A percentile compares a stretch with the other conserved stretches of the same genome.
phyloP scores from a whole-genome alignment of 2,888 invertebrate genomes.

The Heliconius erato region DNA sequence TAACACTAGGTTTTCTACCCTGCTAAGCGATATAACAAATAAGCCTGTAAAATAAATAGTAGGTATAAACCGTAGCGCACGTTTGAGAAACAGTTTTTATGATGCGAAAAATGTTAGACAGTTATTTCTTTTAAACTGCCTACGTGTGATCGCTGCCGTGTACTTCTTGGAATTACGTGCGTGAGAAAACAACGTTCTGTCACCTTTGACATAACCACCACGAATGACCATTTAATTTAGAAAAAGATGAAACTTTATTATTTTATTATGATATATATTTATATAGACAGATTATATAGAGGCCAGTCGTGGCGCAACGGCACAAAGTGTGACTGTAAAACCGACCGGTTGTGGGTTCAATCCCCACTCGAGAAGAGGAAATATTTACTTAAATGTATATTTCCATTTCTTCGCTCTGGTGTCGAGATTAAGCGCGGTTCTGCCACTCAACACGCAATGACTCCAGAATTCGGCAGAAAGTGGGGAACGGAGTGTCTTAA shows the following conservation, averaged over 20 bases:
- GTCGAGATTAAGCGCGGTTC: too few species aligned
- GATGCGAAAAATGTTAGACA: constrained; percentile 57
- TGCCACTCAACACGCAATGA: too few species aligned
- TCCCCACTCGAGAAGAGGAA: too few species aligned
- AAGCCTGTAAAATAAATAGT: neutral
- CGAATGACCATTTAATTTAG: constrained; percentile 59
- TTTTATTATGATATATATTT: neutral
- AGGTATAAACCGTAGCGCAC: constrained; percentile 47
- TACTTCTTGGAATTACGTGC: constrained; percentile 53
- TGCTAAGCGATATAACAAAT: neutral
- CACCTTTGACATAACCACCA: constrained; percentile 73
- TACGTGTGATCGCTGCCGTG: constrained; percentile 43
- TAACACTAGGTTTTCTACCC: neutral
- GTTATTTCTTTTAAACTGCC: constrained; percentile 49
- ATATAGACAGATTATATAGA: too few species aligned
- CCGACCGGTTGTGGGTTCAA: too few species aligned
- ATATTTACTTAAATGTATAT: too few species aligned
- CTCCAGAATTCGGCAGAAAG: too few species aligned
- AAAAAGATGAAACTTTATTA: constrained; percentile 31
- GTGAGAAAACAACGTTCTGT: constrained; percentile 65
- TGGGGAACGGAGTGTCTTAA: too few species aligned
- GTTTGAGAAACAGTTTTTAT: constrained; percentile 63
- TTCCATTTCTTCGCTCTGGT: too few species aligned
- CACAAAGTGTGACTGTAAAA: too few species aligned
- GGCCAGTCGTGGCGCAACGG: too few species aligned